These are phyloP conservation scores for Opisthograptis luteolata DNA, from an alignment of 2,888 invertebrate species.

Conservation along the genomic window DNA sequence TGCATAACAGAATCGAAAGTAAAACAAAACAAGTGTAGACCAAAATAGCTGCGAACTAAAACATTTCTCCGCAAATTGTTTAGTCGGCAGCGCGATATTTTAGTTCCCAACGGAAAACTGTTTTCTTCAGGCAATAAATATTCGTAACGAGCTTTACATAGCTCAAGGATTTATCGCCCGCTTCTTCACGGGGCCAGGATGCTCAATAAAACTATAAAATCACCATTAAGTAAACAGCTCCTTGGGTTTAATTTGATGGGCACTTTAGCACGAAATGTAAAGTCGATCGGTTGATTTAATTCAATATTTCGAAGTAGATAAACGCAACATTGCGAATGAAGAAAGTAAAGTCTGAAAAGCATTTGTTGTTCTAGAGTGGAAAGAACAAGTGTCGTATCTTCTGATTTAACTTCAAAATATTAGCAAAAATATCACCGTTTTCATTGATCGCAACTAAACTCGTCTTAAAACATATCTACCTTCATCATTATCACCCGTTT, in stretches of 20 bases:
- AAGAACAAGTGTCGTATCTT: too few relatives aligned
- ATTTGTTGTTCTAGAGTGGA: too few relatives aligned
- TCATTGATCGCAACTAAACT: too few relatives aligned
- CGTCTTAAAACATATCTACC: too few relatives aligned
- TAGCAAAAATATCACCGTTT: too few relatives aligned
- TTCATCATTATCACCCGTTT: too few relatives aligned
- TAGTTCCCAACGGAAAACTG: slow-evolving; percentile 29
- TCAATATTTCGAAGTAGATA: too few relatives aligned
- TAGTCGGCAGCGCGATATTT: slow-evolving; percentile 24
- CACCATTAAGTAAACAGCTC: slow-evolving; percentile 7
- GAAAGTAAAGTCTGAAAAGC: too few relatives aligned
- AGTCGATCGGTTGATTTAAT: too few relatives aligned
- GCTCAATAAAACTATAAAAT: slow-evolving; percentile 19
- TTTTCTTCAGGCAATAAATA: slow-evolving; percentile 35
- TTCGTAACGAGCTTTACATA: slow-evolving; percentile 36
- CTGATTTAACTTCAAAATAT: too few relatives aligned
- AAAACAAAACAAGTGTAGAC: slow-evolving; percentile 13
- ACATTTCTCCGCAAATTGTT: slow-evolving; percentile 21
- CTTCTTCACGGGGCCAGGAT: slow-evolving; percentile 22
- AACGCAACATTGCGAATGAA: too few relatives aligned
- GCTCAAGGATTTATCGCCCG: slow-evolving; percentile 23
- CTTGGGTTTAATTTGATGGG: background rate
- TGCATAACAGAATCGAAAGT: background rate
- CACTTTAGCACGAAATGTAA: too few relatives aligned
- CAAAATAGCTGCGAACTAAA: slow-evolving; percentile 16